phyloP scores from a whole-genome alignment of 1,140 invertebrate species.

The Stegodyphus mimosarum region DNA sequence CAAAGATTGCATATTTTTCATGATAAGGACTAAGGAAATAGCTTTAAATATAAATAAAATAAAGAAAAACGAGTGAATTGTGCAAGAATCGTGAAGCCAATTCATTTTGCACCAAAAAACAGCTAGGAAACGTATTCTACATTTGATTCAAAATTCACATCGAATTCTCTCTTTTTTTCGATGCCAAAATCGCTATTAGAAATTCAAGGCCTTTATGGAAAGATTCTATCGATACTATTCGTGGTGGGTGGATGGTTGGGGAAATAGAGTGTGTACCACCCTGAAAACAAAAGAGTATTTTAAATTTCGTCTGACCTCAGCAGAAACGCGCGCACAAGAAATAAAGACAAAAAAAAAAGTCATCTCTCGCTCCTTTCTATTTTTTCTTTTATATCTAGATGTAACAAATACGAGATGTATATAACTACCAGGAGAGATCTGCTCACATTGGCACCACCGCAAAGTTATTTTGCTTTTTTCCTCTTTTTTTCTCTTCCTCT shows the following conservation, averaged over 20 bases:
- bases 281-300: slow-evolving; percentile 51
- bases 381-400: slow-evolving; percentile 34
- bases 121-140: too few relatives aligned
- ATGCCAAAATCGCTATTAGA: slow-evolving; percentile 17
- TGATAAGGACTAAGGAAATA: too few relatives aligned
- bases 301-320: slow-evolving; percentile 57
- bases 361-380: background rate
- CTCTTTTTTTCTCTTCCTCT: background rate
- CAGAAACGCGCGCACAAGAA: slow-evolving; percentile 2
- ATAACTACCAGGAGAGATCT: slow-evolving; percentile 53
- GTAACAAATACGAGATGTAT: slow-evolving; percentile 51
- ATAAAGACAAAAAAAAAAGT: background rate
- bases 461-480: slow-evolving; percentile 38
- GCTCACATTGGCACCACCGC: slow-evolving; percentile 6
- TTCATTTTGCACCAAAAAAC: too few relatives aligned
- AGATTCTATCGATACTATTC: too few relatives aligned
- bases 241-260: background rate
- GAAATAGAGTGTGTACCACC: background rate
- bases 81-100: too few relatives aligned
- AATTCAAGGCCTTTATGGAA: slow-evolving; percentile 19
- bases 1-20: too few relatives aligned
- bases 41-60: too few relatives aligned
- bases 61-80: too few relatives aligned
- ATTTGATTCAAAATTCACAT: background rate
- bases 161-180: background rate